Conservation (phyloP, 2,797 vertebrate genomes). For the Sebastes variabilis region DNA sequence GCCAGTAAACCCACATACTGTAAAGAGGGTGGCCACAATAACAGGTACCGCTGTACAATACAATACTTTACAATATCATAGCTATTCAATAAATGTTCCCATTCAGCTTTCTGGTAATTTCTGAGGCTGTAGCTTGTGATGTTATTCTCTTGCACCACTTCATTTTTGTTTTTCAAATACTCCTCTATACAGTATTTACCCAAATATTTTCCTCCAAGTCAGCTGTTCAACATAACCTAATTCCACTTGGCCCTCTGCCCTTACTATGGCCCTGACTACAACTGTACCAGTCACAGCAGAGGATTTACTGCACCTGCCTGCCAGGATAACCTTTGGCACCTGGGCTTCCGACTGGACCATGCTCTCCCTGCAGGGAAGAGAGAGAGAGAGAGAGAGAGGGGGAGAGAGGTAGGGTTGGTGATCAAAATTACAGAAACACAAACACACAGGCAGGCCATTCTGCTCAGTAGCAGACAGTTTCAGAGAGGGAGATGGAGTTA, state of each 20-base stretch:
- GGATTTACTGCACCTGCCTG: slow-evolving; percentile 99
- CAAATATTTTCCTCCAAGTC: slow-evolving; percentile 32
- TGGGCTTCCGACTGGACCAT: slow-evolving; percentile 90
- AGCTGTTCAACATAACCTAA: slow-evolving; percentile 60
- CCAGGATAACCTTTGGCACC: slow-evolving; percentile 99
- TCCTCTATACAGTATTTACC: slow-evolving; percentile 21
- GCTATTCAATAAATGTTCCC: neutral
- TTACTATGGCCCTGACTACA: slow-evolving; percentile 65
- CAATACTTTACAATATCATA: neutral
- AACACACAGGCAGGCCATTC: slow-evolving; percentile 42
- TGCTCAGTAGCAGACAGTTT: slow-evolving; percentile 25
- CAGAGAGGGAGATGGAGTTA: slow-evolving; percentile 10
- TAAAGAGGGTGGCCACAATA: neutral
- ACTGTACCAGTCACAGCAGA: slow-evolving; percentile 83
- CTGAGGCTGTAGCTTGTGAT: neutral
- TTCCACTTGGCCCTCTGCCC: slow-evolving; percentile 51
- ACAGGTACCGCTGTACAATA: neutral
- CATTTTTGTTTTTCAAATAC: neutral
- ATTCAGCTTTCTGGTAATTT: neutral
- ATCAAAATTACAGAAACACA: slow-evolving; percentile 49
- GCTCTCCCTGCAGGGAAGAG: slow-evolving; percentile 86
- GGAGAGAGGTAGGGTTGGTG: neutral
- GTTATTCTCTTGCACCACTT: neutral
- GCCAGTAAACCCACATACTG: neutral
- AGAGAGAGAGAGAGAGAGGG: slow-evolving; percentile 19